Percentiles rank a stretch among this genome's conserved stretches.
Evolutionary conservation across 2,113 vertebrate genomes (phyloP).

Genomic region (Cichladusa arquata): DNA sequence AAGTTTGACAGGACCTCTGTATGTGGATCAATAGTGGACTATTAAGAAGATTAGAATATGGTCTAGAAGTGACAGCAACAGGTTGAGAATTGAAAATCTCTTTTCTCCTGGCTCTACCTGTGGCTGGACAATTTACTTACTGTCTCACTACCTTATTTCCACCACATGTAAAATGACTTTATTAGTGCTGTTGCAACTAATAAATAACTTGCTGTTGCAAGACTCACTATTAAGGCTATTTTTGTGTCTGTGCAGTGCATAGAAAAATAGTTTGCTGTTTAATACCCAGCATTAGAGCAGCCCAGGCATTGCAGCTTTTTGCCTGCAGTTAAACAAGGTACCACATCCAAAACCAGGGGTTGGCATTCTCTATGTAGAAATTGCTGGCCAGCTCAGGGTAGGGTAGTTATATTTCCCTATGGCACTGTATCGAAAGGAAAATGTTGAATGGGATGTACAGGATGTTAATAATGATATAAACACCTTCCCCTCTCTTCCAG

Average conservation of each 20-base stretch:
- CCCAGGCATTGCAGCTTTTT: neutral
- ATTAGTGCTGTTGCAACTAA: neutral
- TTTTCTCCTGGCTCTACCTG: neutral
- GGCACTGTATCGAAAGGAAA: neutral
- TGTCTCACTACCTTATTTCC: neutral
- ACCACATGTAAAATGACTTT: neutral
- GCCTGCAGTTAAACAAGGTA: neutral
- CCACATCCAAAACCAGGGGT: neutral
- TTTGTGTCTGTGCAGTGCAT: neutral
- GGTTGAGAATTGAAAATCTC: neutral
- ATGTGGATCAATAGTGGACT: neutral
- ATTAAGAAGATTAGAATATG: neutral
- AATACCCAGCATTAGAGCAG: neutral
- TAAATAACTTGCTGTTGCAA: too few relatives aligned
- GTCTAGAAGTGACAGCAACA: neutral
- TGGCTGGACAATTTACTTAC: neutral
- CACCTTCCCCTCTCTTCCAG: neutral
- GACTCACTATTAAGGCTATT: neutral
- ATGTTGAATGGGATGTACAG: rapidly evolving
- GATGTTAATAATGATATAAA: neutral
- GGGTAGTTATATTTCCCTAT: rapidly evolving
- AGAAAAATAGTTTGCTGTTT: neutral
- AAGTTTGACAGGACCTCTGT: neutral
- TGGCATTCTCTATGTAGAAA: neutral
- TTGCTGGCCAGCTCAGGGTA: neutral